phyloP scores from a whole-genome alignment of 2,888 invertebrate genomes.

The Baccha elongata region DNA sequence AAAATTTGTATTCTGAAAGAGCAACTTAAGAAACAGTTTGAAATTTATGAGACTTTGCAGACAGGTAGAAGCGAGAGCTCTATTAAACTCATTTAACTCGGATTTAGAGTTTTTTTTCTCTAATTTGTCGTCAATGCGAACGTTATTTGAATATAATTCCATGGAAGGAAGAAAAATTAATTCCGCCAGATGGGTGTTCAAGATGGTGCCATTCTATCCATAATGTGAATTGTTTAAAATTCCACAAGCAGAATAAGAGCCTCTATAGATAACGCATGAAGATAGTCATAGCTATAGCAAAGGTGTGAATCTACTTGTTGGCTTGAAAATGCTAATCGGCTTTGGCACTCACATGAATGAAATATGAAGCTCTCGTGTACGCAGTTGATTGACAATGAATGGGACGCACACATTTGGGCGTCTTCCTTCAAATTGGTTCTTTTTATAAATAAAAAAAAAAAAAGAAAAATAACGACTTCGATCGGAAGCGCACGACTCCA shows the following conservation, averaged over 20 bases:
- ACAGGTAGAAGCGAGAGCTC: constrained; percentile 61
- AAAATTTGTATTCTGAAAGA: constrained; percentile 56
- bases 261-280: constrained; percentile 11
- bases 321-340: constrained; percentile 64
- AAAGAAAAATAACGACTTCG: constrained; percentile 13
- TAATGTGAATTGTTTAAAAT: constrained; percentile 66
- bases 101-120: constrained; percentile 68
- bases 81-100: constrained; percentile 68
- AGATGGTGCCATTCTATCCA: constrained; percentile 31
- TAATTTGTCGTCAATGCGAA: constrained; percentile 65
- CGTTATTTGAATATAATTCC: constrained; percentile 64
- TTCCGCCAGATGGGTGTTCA: constrained; percentile 47
- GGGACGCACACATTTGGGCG: constrained; percentile 48
- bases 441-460: constrained; percentile 13
- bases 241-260: constrained; percentile 64
- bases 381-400: constrained; percentile 29
- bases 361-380: constrained; percentile 44
- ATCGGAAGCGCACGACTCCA: constrained; percentile 51
- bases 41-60: constrained; percentile 56
- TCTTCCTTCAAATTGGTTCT: constrained; percentile 45
- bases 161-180: constrained; percentile 22
- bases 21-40: constrained; percentile 34
- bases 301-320: constrained; percentile 63
- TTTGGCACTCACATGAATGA: constrained; percentile 61
- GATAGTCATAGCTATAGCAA: constrained; percentile 19